A percentile compares a stretch with the other conserved stretches of the same genome.
These are phyloP conservation scores for Ferdinandea cuprea DNA, from an alignment of 2,888 invertebrate genomes.

Conservation along the genomic window DNA sequence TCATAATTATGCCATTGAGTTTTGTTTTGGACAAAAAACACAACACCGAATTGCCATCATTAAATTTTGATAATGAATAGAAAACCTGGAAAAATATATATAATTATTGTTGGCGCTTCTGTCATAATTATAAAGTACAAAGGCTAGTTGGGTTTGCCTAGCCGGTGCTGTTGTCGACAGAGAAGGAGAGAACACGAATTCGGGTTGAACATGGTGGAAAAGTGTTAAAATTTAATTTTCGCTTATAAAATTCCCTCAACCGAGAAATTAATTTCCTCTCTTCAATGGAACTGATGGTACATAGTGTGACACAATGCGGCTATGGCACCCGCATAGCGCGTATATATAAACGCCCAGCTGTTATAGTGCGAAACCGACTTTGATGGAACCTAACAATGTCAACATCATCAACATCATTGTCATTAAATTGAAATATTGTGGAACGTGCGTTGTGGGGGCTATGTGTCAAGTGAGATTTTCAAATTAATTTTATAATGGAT, in stretches of 20 bases:
- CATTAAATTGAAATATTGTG: conserved; percentile 72
- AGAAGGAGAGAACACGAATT: neutral
- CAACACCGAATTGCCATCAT: conserved; percentile 59
- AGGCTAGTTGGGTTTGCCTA: conserved; percentile 31
- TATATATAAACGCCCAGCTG: conserved; percentile 33
- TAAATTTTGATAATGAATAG: conserved; percentile 63
- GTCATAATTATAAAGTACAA: conserved; percentile 68
- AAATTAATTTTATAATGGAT: conserved; percentile 69
- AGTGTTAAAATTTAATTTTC: conserved; percentile 73
- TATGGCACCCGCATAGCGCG: conserved; percentile 31
- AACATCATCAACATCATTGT: conserved; percentile 55
- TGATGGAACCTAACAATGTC: conserved; percentile 64
- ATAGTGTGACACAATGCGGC: conserved; percentile 36
- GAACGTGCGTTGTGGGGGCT: conserved; percentile 40
- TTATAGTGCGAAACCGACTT: conserved; percentile 75
- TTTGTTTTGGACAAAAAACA: neutral
- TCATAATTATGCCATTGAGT: conserved; percentile 4
- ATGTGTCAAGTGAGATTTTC: conserved; percentile 61
- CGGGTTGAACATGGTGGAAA: conserved; percentile 35
- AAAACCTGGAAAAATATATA: too few species aligned
- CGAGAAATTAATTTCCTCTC: conserved; percentile 73
- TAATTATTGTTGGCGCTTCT: too few species aligned
- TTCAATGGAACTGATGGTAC: conserved; percentile 24
- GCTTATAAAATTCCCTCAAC: conserved; percentile 65
- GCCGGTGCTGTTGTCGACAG: conserved; percentile 29